Evolutionary conservation across 92 coral and sea anemone species (phyloP).

Genomic region (Pocillopora grandis): DNA sequence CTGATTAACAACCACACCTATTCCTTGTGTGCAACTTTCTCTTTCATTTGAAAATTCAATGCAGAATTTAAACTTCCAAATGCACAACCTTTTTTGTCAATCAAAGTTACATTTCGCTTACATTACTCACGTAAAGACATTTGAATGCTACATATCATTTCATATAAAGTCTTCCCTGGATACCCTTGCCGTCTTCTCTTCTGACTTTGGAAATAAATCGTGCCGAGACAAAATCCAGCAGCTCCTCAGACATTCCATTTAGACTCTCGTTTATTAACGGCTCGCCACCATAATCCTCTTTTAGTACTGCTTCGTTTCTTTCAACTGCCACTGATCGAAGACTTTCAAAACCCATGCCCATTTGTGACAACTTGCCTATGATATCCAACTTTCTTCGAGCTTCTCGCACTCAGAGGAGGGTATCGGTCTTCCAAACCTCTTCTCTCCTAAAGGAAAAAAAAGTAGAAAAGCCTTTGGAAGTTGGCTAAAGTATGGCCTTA

Average conservation of each 20-base stretch:
- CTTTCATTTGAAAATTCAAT: constrained; percentile 1
- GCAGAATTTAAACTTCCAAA: background rate
- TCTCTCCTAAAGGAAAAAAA: no score
- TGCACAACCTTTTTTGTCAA: background rate
- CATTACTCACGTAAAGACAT: constrained; percentile 40
- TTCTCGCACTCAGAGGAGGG: constrained; percentile 26
- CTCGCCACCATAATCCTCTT: constrained; percentile 22
- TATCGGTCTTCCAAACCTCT: constrained; percentile 1
- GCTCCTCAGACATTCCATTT: constrained; percentile 6
- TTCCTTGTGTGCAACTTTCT: constrained; percentile 5
- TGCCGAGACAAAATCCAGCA: no score
- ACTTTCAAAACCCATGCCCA: constrained; percentile 35
- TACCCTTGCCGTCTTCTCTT: background rate
- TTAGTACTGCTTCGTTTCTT: constrained; percentile 12
- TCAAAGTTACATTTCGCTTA: background rate
- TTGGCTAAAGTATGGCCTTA: no score
- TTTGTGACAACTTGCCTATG: constrained; percentile 34
- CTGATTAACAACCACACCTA: background rate
- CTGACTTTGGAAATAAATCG: no score
- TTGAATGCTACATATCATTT: constrained; percentile 37
- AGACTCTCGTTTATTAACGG: constrained; percentile 13
- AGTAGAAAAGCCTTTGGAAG: no score
- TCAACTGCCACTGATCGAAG: constrained; percentile 16
- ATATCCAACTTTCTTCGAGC: constrained; percentile 37
- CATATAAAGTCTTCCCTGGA: background rate